A percentile compares a stretch with the other conserved stretches of the same genome.
Evolutionary conservation across 2,113 vertebrate genomes (phyloP).

Genomic region (Pteronura brasiliensis): DNA sequence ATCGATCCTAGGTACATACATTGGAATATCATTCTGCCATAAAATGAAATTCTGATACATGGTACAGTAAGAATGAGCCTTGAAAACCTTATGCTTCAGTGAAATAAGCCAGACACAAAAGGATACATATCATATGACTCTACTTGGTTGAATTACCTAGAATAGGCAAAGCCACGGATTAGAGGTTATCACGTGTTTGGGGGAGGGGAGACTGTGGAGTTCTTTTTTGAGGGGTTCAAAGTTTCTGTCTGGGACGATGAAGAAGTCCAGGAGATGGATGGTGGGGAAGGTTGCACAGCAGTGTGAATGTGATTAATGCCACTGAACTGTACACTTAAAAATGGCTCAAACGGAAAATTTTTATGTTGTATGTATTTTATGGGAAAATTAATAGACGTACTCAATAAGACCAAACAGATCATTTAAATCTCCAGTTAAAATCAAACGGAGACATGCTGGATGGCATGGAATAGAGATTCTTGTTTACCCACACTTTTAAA

Average conservation of each 20-base stretch:
- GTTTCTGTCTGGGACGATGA: background rate
- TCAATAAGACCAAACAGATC: background rate
- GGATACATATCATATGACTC: background rate
- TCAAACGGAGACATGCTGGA: background rate
- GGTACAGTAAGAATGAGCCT: too few species aligned
- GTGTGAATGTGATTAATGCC: background rate
- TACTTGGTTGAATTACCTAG: background rate
- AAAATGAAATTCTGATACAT: background rate
- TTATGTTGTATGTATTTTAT: background rate
- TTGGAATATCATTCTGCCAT: background rate
- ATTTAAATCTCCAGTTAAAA: background rate
- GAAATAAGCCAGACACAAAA: background rate
- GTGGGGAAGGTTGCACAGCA: rapidly evolving
- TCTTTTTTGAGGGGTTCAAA: background rate
- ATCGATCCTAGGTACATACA: too few species aligned
- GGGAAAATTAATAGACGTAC: background rate
- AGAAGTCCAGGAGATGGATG: rapidly evolving
- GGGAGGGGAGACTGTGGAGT: background rate
- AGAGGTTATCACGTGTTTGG: background rate
- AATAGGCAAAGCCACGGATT: background rate
- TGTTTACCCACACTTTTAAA: background rate
- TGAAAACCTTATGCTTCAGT: background rate
- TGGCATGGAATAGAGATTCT: background rate
- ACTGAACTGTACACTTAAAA: background rate
- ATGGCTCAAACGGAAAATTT: background rate